Base-by-base conservation (phyloP, 2,888 invertebrate genomes). In the Spatulosminthurus flaviceps region DNA sequence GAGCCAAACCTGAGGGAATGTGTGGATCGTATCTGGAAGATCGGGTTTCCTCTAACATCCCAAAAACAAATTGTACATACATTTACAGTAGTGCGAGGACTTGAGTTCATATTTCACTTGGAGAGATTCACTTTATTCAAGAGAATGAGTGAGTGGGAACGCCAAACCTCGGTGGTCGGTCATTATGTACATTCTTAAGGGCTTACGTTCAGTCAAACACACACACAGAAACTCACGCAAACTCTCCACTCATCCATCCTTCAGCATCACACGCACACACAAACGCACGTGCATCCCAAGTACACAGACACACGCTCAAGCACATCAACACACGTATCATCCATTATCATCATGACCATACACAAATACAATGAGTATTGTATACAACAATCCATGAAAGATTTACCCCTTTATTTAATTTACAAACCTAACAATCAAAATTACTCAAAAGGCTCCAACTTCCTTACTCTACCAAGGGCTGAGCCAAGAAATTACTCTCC, bases 81-180 rank as follows among this genome's bases (percentile, higher is more conserved):
- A 9, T 51, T 51, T 51, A 13, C 51, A 51, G 51, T 51, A 51
- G 51, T 51, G n/a, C 16, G n/a, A 51, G n/a, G n/a, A 51, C 19
- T 9, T 51, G 51, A 51, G 51, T 51, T 51, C 51, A 51, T 51
- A 51, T 51, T 51, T 51, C 51, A 51, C 51, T 19, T 4, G 51
- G 51, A 51, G 51, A 51, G 19, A 34, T 34, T 34, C 34, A 7
- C 5, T 34, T 34, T 4, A n/a, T n/a, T n/a, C n/a, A 41, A 41
- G 13, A 9, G 41, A 9, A 13, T 41, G 51, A 51, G 16, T 51
- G 51, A 51, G 51, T 51, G n/a, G 51, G 51, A 34, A 34, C 34
- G 34, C 34, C 51, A n/a, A 51, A 51, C 51, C n/a, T 51, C n/a
- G 51, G 51, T 51, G 51, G 51, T 51, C 51, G n/a, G 51, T 34